Percentiles rank a stretch among this genome's conserved stretches.
These are phyloP conservation scores for Notarius lentiginosus DNA, from an alignment of 2,113 vertebrate species.

Conservation along the genomic window DNA sequence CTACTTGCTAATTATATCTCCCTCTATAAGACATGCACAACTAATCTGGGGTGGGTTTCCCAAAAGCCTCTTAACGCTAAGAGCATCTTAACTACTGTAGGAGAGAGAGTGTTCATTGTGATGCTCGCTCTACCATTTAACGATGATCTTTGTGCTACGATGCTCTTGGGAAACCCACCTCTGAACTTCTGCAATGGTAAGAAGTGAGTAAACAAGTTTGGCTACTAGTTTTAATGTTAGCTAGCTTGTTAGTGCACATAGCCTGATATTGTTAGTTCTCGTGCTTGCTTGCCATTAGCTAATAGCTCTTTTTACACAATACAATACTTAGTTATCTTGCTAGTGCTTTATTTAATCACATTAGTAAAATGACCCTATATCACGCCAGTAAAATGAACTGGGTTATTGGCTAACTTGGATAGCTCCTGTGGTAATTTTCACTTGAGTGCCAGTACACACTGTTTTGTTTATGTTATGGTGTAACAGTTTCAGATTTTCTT, in stretches of 20 bases:
- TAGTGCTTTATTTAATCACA: neutral
- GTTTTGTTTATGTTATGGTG: neutral
- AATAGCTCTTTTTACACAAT: neutral
- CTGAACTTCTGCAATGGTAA: neutral
- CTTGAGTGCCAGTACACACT: neutral
- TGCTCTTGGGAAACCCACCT: too few relatives aligned
- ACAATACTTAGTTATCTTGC: neutral
- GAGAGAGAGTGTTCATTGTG: too few relatives aligned
- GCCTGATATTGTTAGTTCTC: neutral
- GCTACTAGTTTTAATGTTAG: neutral
- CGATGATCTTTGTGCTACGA: too few relatives aligned
- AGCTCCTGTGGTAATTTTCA: neutral
- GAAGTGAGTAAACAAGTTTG: neutral
- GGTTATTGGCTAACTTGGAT: neutral
- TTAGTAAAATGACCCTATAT: neutral
- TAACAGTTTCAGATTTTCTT: neutral
- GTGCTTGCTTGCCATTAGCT: neutral
- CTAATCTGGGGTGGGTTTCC: neutral
- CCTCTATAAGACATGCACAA: neutral
- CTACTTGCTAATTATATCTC: neutral
- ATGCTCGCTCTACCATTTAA: too few relatives aligned
- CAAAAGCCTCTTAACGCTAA: too few relatives aligned
- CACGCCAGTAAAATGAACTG: neutral
- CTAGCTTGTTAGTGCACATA: neutral
- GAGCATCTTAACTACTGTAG: too few relatives aligned